Base-by-base conservation (phyloP, 2,113 vertebrate genomes). In the Cheirogaleus medius region DNA sequence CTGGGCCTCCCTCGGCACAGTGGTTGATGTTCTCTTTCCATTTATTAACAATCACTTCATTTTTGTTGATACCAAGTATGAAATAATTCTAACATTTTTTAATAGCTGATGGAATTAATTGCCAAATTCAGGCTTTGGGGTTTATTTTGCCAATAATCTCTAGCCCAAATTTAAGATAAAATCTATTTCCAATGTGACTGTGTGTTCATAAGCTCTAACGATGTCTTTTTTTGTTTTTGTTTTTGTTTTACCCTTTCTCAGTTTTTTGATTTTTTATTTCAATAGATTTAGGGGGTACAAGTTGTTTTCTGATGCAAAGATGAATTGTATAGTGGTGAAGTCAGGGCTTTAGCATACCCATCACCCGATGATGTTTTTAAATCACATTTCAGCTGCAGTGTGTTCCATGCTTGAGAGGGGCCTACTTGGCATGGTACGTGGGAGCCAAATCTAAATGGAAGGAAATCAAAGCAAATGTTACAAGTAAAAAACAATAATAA, bases 41-140 rank as follows among this genome's bases (percentile, higher is more conserved):
- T 54, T 80, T 91, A 82, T 64, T 60, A 93, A 80, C 10, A 92
- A 93, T 37, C 77, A n/a, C 49, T 74, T 87, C 60, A 64, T 49
- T 90, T 82, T 73, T 77, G 47, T 94, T 68, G 66, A 94, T 56
- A 92, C 4, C 1, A n/a, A 86, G 49, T 13, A 90, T 32, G 37
- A 64, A 89, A 92, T 80, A 68, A 90, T 74, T 87, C 73, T 73
- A 86, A 82, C 60, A 86, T 96, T 96, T 95, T 93, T 95, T 56
- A 86, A 90, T 54, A 73, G 42, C 32, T 83, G 42, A 84, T 87
- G 54, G 95, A 97, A 93, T 90, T 76, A 87, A 63, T 52, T 77
- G 27, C 47, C 11, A 23, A 89, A 86, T 96, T 94, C 80, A 90
- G 60, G 49, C 25, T 25, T 27, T 66, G 13, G 27, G 25, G 27